Base-by-base conservation (phyloP, 2,797 vertebrate genomes). In the Syndactyla subalaris region DNA sequence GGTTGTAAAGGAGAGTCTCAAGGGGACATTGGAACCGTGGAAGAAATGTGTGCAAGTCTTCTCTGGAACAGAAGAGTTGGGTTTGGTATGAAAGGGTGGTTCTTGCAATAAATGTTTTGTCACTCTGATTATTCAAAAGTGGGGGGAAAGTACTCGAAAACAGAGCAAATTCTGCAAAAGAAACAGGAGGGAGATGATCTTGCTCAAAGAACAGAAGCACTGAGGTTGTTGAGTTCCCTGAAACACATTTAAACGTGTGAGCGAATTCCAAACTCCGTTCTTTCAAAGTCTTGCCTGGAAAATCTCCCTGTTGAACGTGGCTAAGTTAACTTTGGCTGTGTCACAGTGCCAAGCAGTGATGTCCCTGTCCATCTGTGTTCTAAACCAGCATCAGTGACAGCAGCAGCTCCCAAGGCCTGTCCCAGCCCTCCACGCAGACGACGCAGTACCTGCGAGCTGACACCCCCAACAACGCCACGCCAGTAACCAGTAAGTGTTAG, bases 371-470 rank as follows among this genome's bases (percentile, higher is more conserved):
- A 5, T 83, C 86, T 95, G 14, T 87, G 84, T 93, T 93, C 91
- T 96, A 51, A 62, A 57, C 27, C 98, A 99, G 99, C 95, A 98
- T 99, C 95, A 99, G 99, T 90, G 99, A 99, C 97, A 99, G 99
- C 93, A 99, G 99, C 81, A 99, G 99, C 97, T 99, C 99, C 2
- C 99, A 99, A 97, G 99, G 99, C 24, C 98, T 99, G 39, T 99
- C 99, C 39, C 99, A 99, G 88, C 99, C 99, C 4, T 99, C 99
- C 88, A 99, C 99, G 4, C 99, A 99, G 98, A 99, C 99, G 3
- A 99, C 99, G 0, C 99, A 99, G 98, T 99, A 99, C 97, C 98
- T 99, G 98, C 98, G 99, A 95, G 99, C 99, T 1, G 99, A 99
- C 97, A 99, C 99, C 0, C 99, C 99, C 38, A 99, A 99, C 98